These are phyloP conservation scores for Physella acuta DNA, from an alignment of 1,140 invertebrate species.

Conservation along the genomic window DNA sequence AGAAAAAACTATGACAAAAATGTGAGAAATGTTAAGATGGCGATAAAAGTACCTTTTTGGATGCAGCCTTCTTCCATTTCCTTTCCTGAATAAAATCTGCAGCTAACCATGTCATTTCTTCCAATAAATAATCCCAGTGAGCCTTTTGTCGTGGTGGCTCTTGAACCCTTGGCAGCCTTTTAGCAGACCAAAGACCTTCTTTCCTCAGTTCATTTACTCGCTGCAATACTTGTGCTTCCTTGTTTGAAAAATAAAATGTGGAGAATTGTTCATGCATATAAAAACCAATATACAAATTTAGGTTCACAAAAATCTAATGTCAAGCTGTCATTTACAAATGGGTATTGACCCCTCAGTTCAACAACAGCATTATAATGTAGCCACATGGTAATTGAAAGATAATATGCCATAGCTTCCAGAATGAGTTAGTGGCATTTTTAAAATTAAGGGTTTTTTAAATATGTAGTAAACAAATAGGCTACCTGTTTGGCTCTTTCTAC, in stretches of 20 bases:
- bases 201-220: slow-evolving; percentile 76
- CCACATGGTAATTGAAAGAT: slow-evolving; percentile 39
- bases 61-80: slow-evolving; percentile 94
- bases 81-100: slow-evolving; percentile 96
- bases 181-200: slow-evolving; percentile 90
- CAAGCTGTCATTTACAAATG: neutral
- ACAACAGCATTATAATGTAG: slow-evolving; percentile 31
- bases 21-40: too few relatives aligned
- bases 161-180: slow-evolving; percentile 86
- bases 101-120: slow-evolving; percentile 98
- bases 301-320: neutral
- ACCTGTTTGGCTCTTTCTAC: slow-evolving; percentile 86
- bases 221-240: slow-evolving; percentile 90
- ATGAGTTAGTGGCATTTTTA: slow-evolving; percentile 39
- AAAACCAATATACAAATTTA: too few relatives aligned
- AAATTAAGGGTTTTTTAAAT: neutral
- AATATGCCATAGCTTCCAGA: slow-evolving; percentile 29
- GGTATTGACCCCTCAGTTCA: too few relatives aligned
- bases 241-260: slow-evolving; percentile 11
- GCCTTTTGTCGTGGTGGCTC: slow-evolving; percentile 86
- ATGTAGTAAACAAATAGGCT: neutral
- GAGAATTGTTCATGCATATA: neutral
- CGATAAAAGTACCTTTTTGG: slow-evolving; percentile 90
- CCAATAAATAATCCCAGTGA: slow-evolving; percentile 98
- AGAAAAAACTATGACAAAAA: too few relatives aligned